Evolutionary conservation across 2,797 vertebrate genomes (phyloP), one percentile per base, ranked within the genome.

Genomic region (Arctocebus calabarensis): DNA sequence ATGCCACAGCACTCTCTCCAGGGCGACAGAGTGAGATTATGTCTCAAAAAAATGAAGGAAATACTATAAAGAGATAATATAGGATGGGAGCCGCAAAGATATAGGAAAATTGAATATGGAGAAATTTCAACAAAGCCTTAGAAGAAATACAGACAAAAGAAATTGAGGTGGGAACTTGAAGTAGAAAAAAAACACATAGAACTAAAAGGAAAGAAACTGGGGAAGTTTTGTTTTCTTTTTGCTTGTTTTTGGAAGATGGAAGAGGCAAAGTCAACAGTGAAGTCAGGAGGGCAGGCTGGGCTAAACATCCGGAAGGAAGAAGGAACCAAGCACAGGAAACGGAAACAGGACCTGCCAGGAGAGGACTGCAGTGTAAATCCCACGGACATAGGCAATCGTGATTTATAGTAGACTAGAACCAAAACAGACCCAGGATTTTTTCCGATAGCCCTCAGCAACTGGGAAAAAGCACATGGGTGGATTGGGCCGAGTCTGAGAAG

Each of bases 141-240:
- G 37, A 71, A 40, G 37, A 92, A 84, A 85, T 61, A 91, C 43
- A 87, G 9, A 64, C 23, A 34, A 22, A 74, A 40, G 37, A 74
- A 95, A 93, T 2, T 34, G 7, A 94, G 25, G 82, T 52, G n/a
- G 27, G 8, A 64, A 87, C 68, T 75, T 70, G 23, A 93, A 89
- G 61, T 83, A 52, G n/a, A 66, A 74, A 40, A 40, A 91, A 48
- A 73, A 59, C 11, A 73, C 7, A 13, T 25, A 25, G 66, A 75
- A 6, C 2, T 20, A 64, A 27, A 93, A 57, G 17, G 22, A 84
- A 86, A 62, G 23, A 95, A 88, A 79, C 17, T 22, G 32, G 19
- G n/a, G 17, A 29, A 68, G 45, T 70, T 74, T 40, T 74, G 19
- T 48, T 83, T 43, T 57, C 16, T 37, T 29, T 86, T 64, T 59